A percentile compares a stretch with the other conserved stretches of the same genome.
phyloP scores from a whole-genome alignment of 53 echinoderm and acorn worm species.

The Hippasteria phrygiana region DNA sequence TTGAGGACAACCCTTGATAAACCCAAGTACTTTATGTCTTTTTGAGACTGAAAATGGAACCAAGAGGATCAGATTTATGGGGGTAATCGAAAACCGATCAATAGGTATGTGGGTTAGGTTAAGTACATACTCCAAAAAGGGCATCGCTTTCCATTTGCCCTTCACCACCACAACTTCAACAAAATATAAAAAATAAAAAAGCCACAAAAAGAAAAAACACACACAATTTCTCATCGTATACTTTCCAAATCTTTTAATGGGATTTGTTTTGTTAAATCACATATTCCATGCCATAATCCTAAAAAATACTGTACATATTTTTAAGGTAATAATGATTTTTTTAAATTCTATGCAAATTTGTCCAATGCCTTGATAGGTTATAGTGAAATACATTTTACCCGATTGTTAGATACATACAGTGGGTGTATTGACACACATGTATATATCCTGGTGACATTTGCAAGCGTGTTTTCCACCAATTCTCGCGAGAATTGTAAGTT shows the following conservation, averaged over 20 bases:
- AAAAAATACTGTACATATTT: background rate
- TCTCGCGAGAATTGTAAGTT: slow-evolving; percentile 30
- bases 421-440: background rate
- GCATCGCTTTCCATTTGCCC: too few relatives aligned
- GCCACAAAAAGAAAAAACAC: too few relatives aligned
- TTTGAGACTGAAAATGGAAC: too few relatives aligned
- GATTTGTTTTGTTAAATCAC: background rate
- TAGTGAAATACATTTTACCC: background rate
- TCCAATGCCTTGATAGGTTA: background rate
- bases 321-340: background rate
- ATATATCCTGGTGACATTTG: background rate
- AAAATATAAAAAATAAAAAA: too few relatives aligned
- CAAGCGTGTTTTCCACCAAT: background rate
- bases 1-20: too few relatives aligned
- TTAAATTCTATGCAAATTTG: background rate
- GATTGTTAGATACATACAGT: background rate
- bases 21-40: too few relatives aligned
- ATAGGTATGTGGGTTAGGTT: too few relatives aligned
- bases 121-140: too few relatives aligned
- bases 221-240: too few relatives aligned
- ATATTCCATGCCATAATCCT: background rate
- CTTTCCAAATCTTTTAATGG: slow-evolving; percentile 2
- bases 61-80: too few relatives aligned
- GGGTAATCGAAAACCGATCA: too few relatives aligned
- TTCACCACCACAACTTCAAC: too few relatives aligned